A percentile compares a stretch with the other conserved stretches of the same genome.
These are phyloP conservation scores for Euplagia quadripunctaria DNA, from an alignment of 2,888 invertebrate species.

Conservation along the genomic window DNA sequence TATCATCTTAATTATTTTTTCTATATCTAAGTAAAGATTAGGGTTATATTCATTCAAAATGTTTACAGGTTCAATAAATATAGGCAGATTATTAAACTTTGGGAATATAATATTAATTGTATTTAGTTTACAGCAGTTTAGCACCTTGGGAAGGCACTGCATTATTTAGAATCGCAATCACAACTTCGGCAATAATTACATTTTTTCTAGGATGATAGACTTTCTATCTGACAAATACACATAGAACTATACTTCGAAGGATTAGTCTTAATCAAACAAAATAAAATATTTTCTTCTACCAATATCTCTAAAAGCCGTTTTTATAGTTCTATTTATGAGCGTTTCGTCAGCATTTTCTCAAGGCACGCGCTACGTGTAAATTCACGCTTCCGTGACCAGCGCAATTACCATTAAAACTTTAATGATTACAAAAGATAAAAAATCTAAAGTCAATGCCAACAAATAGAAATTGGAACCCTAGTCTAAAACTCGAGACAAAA, in stretches of 20 bases:
- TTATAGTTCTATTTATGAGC: slow-evolving; percentile 38
- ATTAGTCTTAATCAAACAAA: neutral
- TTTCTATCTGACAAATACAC: neutral
- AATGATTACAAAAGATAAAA: slow-evolving; percentile 68
- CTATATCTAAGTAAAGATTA: neutral
- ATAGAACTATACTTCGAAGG: neutral
- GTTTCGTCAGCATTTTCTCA: slow-evolving; percentile 53
- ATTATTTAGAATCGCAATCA: neutral
- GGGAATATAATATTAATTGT: neutral
- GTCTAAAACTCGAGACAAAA: slow-evolving; percentile 69
- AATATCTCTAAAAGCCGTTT: neutral
- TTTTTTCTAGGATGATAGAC: neutral
- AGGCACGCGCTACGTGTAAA: slow-evolving; percentile 61
- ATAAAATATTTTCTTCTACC: neutral
- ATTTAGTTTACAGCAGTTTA: neutral
- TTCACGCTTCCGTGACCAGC: slow-evolving; percentile 75
- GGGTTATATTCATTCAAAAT: neutral
- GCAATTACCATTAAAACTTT: slow-evolving; percentile 66
- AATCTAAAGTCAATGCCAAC: slow-evolving; percentile 75
- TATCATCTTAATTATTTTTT: neutral
- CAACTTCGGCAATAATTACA: neutral
- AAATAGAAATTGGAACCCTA: slow-evolving; percentile 70
- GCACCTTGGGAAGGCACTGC: neutral
- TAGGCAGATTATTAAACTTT: neutral
- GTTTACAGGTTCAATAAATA: neutral